phyloP scores from a whole-genome alignment of 1,140 invertebrate genomes.

The Steinernema khuongi region DNA sequence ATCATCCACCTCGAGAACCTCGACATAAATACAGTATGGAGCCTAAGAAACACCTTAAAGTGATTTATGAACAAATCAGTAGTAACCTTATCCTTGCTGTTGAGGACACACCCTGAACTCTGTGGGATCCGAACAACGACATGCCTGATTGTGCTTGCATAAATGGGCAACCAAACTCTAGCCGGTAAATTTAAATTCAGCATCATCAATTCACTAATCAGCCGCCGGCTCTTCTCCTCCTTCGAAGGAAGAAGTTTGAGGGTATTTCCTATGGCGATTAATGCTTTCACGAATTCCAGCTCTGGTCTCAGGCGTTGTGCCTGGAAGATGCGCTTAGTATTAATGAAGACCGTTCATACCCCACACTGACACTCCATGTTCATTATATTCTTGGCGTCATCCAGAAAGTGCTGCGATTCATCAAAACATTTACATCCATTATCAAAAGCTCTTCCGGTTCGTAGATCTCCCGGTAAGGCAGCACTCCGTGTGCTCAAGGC shows the following conservation, averaged over 20 bases:
- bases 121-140: conserved; percentile 86
- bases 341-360: not conserved
- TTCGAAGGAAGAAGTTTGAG: not conserved
- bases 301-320: not conserved
- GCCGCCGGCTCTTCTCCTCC: conserved; percentile 66
- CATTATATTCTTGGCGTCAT: not conserved
- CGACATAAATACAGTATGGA: conserved; percentile 93
- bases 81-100: conserved; percentile 95
- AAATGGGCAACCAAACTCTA: conserved; percentile 88
- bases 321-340: not conserved
- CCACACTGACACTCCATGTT: conserved; percentile 8
- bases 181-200: conserved; percentile 94
- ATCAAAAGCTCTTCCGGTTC: not conserved
- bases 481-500: not conserved
- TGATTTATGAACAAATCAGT: not conserved
- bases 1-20: conserved; percentile 78
- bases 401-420: not conserved
- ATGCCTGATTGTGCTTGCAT: conserved; percentile 65
- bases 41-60: conserved; percentile 65
- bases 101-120: conserved; percentile 87
- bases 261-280: not conserved
- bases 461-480: not conserved
- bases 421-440: conserved; percentile 4
- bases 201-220: conserved; percentile 83
- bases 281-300: not conserved